These are phyloP conservation scores for Phortica okadai DNA, from an alignment of 2,888 invertebrate genomes.

Conservation along the genomic window DNA sequence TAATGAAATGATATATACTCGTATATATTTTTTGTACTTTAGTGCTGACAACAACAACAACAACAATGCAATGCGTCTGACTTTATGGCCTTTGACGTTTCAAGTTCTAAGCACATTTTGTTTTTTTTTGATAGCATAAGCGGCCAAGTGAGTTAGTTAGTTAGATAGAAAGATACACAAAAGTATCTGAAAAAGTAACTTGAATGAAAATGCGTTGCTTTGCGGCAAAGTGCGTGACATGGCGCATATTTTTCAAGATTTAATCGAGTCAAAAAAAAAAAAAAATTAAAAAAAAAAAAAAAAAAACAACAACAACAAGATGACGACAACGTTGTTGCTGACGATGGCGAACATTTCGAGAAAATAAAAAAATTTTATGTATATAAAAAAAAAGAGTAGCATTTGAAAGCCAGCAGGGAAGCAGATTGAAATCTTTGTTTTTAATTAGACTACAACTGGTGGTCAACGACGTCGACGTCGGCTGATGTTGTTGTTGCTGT, in stretches of 20 bases:
- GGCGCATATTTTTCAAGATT: constrained; percentile 31
- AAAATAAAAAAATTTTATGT: background rate
- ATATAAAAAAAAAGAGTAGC: background rate
- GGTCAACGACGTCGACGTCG: too few species aligned
- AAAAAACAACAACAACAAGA: background rate
- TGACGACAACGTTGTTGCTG: background rate
- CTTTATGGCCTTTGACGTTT: too few species aligned
- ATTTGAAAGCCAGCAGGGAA: constrained; percentile 23
- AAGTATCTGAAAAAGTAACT: background rate
- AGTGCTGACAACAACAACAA: too few species aligned
- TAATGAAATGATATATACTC: background rate
- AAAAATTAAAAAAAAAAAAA: background rate
- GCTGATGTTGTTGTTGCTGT: too few species aligned
- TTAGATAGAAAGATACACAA: background rate
- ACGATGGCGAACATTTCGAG: too few species aligned
- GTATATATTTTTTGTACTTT: background rate
- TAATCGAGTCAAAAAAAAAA: constrained; percentile 9
- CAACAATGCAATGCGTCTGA: too few species aligned
- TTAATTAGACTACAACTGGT: constrained; percentile 48
- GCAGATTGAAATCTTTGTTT: constrained; percentile 40
- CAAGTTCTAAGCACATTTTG: too few species aligned
- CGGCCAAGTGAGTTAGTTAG: too few species aligned
- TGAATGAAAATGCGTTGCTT: background rate
- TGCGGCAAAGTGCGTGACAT: constrained; percentile 24
- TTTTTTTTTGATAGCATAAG: too few species aligned